These are phyloP conservation scores for Cheilosia urbana DNA, from an alignment of 2,888 invertebrate genomes.

Conservation along the genomic window DNA sequence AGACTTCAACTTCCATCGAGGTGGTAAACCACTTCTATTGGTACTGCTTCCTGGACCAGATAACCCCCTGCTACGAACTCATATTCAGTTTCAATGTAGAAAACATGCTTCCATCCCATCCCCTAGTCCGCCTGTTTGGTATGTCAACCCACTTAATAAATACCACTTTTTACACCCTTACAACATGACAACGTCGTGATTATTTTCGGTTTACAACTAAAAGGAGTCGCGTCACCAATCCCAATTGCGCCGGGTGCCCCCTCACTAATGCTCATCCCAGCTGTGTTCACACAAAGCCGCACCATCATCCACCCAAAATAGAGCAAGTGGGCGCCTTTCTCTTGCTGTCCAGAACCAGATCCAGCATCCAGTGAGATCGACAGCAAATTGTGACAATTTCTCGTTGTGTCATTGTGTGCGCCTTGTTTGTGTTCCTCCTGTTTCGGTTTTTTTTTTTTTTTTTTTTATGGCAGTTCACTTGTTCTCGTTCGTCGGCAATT, in stretches of 20 bases:
- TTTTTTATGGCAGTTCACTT: constrained; percentile 60
- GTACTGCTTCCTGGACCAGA: no score
- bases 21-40: no score
- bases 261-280: constrained; percentile 11
- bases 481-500: constrained; percentile 41
- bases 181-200: constrained; percentile 71
- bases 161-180: constrained; percentile 66
- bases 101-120: constrained; percentile 24
- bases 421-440: constrained; percentile 34
- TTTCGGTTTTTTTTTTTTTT: no score
- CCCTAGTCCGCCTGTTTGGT: constrained; percentile 7
- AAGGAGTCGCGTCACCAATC: constrained; percentile 57
- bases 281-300: constrained; percentile 26
- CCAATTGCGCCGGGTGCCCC: constrained; percentile 7
- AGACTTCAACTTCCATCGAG: no score
- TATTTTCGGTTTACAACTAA: constrained; percentile 72
- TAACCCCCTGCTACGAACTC: neutral
- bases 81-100: neutral
- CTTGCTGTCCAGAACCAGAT: neutral
- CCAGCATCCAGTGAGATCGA: neutral
- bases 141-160: constrained; percentile 58
- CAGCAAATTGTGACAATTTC: constrained; percentile 61
- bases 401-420: constrained; percentile 32
- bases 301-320: constrained; percentile 24
- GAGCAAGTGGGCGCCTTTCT: constrained; percentile 40